Evolutionary conservation across 2,888 invertebrate genomes (phyloP), one percentile per base, ranked within the genome.

Genomic region (Nesidiocoris tenuis): DNA sequence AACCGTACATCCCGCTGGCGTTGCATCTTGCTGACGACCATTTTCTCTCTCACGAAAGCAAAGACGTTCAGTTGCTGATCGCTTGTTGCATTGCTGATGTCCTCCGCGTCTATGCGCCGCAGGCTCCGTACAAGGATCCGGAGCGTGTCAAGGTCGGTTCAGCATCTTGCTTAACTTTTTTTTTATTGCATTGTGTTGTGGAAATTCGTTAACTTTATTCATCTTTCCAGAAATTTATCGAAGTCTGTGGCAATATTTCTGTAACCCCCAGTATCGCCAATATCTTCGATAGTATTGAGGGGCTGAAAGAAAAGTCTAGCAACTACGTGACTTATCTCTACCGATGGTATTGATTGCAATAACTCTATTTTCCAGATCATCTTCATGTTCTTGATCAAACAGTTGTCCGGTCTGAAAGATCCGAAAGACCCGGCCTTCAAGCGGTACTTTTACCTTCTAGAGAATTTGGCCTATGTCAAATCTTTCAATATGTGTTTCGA

Each of bases 401-500:
- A 98, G 84, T 85, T 98, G 79, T 89, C 92, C 80, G 98, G 98
- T 17, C 87, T 98, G 22, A 94, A 93, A 82, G 96, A 98, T 86
- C 96, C 97, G 0, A 96, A 97, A 84, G 95, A 97, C 85, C 95
- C 98, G 1, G 95, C 96, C 1, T 98, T 98, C 85, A 98, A 98
- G 84, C 89, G 97, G 80, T 98, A 98, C 85, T 98, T 98, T 86
- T 98, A 98, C 84, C 87, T 98, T 67, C 86, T 98, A 76, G 98
- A 98, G 86, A 98, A 98, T 85, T 86, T 98, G 81, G 96, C 97
- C 0, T 97, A 96, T 84, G 97, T 98, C 55, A 98, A 98, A 85
- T 96, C 96, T 0, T 98, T 98, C 85, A 98, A 98, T 85, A 98
- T 98, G 92, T 98, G 97, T 84, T 95, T 98, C 83, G 98, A 98